Evolutionary conservation across 2,888 invertebrate genomes (phyloP).

Genomic region (Antheraea yamamai): DNA sequence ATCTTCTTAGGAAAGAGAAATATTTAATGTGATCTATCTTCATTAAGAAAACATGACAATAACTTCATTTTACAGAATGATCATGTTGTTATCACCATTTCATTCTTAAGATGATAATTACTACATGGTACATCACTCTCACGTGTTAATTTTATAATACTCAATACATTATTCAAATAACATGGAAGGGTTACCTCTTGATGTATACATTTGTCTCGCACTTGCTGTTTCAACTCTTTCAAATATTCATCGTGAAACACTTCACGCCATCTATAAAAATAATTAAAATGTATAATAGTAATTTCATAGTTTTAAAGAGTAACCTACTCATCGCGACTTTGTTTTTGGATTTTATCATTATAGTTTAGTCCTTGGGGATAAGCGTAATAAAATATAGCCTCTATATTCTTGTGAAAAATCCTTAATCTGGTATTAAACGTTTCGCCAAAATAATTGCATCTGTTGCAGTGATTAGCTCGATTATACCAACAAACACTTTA

Average conservation of each 20-base stretch:
- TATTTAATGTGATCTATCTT: neutral
- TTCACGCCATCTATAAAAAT: constrained; percentile 67
- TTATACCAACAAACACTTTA: too few relatives aligned
- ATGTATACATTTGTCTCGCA: constrained; percentile 63
- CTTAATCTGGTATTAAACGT: too few relatives aligned
- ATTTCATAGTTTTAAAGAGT: neutral
- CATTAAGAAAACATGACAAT: neutral
- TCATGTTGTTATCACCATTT: neutral
- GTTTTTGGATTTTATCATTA: too few relatives aligned
- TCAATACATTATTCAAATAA: neutral
- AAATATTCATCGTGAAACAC: constrained; percentile 66
- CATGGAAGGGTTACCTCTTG: constrained; percentile 54
- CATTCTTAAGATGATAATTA: neutral
- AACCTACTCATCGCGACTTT: too few relatives aligned
- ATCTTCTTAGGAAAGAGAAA: neutral
- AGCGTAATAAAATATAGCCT: too few relatives aligned
- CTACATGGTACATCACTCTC: neutral
- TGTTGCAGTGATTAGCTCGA: too few relatives aligned
- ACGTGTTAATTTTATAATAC: neutral
- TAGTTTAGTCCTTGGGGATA: too few relatives aligned
- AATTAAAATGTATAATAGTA: neutral
- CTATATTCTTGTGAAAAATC: too few relatives aligned
- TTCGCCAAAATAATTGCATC: too few relatives aligned
- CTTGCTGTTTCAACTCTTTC: constrained; percentile 69
- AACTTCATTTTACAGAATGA: neutral